Percentiles rank a stretch among this genome's conserved stretches.
These are phyloP conservation scores for Oncorhynchus kisutch DNA, from an alignment of 2,113 vertebrate genomes.

Conservation along the genomic window DNA sequence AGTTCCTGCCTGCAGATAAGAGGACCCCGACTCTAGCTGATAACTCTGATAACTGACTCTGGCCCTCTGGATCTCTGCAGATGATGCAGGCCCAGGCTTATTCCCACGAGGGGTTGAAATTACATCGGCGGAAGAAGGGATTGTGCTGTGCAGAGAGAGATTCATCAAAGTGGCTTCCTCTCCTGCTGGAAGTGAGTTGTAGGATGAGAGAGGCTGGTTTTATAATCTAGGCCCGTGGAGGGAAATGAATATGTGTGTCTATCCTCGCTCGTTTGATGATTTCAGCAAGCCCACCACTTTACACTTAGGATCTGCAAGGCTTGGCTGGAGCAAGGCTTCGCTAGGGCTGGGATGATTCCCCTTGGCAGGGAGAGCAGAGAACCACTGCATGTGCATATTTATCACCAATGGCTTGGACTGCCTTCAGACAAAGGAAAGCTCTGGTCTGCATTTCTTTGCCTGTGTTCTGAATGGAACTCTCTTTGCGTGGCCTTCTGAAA, in stretches of 20 bases:
- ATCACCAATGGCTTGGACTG: neutral
- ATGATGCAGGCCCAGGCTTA: neutral
- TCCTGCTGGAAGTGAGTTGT: neutral
- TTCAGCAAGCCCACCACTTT: neutral
- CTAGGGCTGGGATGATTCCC: neutral
- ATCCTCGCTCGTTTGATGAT: neutral
- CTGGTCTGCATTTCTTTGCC: neutral
- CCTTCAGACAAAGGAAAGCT: neutral
- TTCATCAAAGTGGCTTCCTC: neutral
- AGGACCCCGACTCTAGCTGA: neutral
- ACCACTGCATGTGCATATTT: neutral
- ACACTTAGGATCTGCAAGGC: slow-evolving; percentile 4
- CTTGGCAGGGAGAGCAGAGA: neutral
- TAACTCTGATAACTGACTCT: neutral
- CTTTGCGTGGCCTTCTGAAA: neutral
- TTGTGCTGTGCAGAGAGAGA: neutral
- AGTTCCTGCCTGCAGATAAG: slow-evolving; percentile 2
- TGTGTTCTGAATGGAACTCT: neutral
- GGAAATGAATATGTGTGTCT: slow-evolving; percentile 8
- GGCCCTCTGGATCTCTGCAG: neutral
- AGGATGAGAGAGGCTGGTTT: slow-evolving; percentile 10
- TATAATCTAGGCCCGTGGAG: neutral
- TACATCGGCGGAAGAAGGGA: neutral
- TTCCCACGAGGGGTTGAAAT: neutral
- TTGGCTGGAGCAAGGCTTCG: slow-evolving; percentile 1